Conservation (phyloP, 2,113 vertebrate genomes). For the Ochotona curzoniae region DNA sequence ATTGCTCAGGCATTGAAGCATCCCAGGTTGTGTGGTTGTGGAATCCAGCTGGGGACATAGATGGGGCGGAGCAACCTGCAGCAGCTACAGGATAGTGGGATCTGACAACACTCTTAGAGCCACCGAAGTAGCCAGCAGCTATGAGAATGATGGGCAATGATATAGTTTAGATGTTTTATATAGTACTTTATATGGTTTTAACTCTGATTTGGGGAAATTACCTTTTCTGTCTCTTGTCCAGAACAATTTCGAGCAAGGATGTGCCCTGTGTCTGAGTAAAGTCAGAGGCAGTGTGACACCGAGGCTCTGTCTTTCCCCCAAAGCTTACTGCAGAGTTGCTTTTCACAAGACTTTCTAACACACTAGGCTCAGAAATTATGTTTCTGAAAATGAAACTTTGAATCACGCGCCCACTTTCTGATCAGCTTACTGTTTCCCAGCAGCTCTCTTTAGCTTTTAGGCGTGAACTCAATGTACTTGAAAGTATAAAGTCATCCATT, state of each 20-base stretch:
- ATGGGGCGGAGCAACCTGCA: neutral
- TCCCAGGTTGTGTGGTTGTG: neutral
- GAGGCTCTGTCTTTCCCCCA: neutral
- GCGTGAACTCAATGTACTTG: constrained; percentile 41
- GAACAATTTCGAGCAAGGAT: neutral
- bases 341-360: constrained; percentile 14
- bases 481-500: constrained; percentile 63
- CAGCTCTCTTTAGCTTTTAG: constrained; percentile 32
- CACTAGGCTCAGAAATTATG: neutral
- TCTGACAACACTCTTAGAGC: fast-evolving
- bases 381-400: constrained; percentile 53
- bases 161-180: neutral
- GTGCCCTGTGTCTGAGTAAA: neutral
- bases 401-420: constrained; percentile 13
- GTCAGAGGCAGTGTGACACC: too few species aligned
- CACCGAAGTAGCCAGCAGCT: neutral
- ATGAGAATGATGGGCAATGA: neutral
- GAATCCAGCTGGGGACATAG: neutral
- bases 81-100: neutral
- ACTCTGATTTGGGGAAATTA: constrained; percentile 1
- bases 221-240: neutral
- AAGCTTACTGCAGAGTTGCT: neutral
- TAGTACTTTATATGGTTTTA: constrained; percentile 21
- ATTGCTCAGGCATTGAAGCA: neutral
- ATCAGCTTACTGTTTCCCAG: constrained; percentile 52